phyloP scores from a whole-genome alignment of 2,888 invertebrate genomes.

The Macropis europaea region DNA sequence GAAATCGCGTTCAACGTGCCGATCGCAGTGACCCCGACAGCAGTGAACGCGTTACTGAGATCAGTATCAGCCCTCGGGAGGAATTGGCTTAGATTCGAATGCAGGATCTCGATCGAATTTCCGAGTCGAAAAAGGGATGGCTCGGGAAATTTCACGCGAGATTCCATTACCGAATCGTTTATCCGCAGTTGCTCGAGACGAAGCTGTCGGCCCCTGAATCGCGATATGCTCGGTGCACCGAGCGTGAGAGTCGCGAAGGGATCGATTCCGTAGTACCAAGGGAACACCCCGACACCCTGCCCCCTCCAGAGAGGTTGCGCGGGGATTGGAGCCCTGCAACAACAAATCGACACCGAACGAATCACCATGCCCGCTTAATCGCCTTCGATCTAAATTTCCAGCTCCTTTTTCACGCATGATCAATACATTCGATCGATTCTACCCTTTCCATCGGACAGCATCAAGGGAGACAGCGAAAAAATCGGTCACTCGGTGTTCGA shows the following conservation, averaged over 20 bases:
- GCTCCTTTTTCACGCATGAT: slow-evolving; percentile 8
- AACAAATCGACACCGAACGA: slow-evolving; percentile 34
- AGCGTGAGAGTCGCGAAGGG: slow-evolving; percentile 45
- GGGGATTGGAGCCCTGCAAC: slow-evolving; percentile 27
- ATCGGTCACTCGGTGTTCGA: no score
- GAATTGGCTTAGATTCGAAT: no score
- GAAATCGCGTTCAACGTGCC: no score
- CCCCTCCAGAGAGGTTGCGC: slow-evolving; percentile 7
- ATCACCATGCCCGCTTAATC: slow-evolving; percentile 28
- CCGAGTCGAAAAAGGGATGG: no score
- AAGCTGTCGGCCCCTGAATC: slow-evolving; percentile 33
- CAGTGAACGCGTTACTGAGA: no score
- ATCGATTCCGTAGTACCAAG: slow-evolving; percentile 57
- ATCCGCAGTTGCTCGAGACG: slow-evolving; percentile 39
- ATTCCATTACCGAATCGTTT: slow-evolving; percentile 46
- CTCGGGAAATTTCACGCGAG: background rate
- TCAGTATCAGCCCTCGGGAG: no score
- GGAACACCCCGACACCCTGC: slow-evolving; percentile 31
- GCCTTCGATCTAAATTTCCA: slow-evolving; percentile 32
- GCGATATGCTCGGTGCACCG: slow-evolving; percentile 30
- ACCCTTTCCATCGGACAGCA: no score
- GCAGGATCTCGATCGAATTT: no score
- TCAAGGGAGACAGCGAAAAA: no score
- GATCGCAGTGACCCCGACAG: no score
- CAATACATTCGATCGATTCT: slow-evolving; percentile 24